A percentile compares a stretch with the other conserved stretches of the same genome.
Evolutionary conservation across 2,113 vertebrate genomes (phyloP).

Genomic region (Petaurus breviceps): DNA sequence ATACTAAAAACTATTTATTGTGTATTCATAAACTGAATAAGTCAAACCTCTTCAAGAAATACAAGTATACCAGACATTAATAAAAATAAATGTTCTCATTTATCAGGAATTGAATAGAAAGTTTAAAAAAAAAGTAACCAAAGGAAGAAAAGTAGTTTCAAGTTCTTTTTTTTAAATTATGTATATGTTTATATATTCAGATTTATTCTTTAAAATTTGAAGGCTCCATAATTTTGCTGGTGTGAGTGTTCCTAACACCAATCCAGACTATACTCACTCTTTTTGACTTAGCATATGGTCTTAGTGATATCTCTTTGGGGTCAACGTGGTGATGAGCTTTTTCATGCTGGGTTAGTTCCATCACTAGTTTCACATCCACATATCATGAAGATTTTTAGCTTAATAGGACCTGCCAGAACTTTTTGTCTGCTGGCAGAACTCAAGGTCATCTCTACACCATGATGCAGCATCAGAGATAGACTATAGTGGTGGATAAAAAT

Average conservation of each 20-base stretch:
- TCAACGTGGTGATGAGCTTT: neutral
- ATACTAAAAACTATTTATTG: neutral
- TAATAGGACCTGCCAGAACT: neutral
- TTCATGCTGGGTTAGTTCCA: neutral
- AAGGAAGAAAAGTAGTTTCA: neutral
- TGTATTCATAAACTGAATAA: neutral
- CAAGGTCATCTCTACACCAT: neutral
- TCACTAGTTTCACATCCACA: neutral
- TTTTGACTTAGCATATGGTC: neutral
- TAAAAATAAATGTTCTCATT: neutral
- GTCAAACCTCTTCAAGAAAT: neutral
- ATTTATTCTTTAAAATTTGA: neutral
- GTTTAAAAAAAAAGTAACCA: neutral
- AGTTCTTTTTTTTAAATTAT: neutral
- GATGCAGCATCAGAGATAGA: neutral
- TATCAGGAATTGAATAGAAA: neutral
- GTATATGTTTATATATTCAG: neutral
- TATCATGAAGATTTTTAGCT: neutral
- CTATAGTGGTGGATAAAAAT: neutral
- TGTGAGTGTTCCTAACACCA: neutral
- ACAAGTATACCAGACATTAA: neutral
- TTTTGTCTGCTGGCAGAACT: neutral
- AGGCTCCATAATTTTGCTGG: neutral
- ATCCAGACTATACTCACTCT: neutral
- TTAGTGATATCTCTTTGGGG: neutral